Conservation (phyloP, 2,888 invertebrate genomes). For the Ormyrus thymus region DNA sequence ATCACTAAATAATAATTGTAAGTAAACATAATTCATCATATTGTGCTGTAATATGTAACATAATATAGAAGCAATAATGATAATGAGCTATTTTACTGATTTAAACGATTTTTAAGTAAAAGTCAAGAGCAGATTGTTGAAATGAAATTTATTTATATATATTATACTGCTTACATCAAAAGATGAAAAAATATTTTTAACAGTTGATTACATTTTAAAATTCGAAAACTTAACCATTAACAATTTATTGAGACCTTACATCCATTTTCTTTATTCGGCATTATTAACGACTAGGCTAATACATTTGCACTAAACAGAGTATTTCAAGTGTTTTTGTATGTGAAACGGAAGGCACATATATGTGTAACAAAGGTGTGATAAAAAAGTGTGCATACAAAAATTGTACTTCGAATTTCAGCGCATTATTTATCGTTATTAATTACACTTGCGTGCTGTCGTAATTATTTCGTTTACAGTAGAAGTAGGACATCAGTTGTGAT, state of each 20-base stretch:
- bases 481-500: neutral
- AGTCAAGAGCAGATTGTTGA: too few species aligned
- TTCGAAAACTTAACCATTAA: slow-evolving; percentile 53
- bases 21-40: too few species aligned
- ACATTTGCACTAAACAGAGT: slow-evolving; percentile 32
- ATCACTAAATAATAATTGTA: too few species aligned
- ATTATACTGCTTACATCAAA: slow-evolving; percentile 39
- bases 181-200: slow-evolving; percentile 17
- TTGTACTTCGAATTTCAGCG: slow-evolving; percentile 26
- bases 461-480: neutral
- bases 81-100: too few species aligned
- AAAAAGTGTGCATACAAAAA: slow-evolving; percentile 31
- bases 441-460: slow-evolving; percentile 17
- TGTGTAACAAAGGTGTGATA: slow-evolving; percentile 9
- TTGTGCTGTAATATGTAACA: too few species aligned
- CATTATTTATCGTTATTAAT: slow-evolving; percentile 27
- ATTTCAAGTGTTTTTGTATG: slow-evolving; percentile 27
- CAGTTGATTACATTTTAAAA: slow-evolving; percentile 34
- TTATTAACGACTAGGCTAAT: slow-evolving; percentile 49
- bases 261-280: slow-evolving; percentile 25
- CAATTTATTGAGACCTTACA: slow-evolving; percentile 42
- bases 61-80: too few species aligned
- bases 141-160: slow-evolving; percentile 36
- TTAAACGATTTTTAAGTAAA: too few species aligned
- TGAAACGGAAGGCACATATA: slow-evolving; percentile 11